Conservation (phyloP, 2,113 vertebrate species). For the Gnathonemus echidnorhynchus region DNA sequence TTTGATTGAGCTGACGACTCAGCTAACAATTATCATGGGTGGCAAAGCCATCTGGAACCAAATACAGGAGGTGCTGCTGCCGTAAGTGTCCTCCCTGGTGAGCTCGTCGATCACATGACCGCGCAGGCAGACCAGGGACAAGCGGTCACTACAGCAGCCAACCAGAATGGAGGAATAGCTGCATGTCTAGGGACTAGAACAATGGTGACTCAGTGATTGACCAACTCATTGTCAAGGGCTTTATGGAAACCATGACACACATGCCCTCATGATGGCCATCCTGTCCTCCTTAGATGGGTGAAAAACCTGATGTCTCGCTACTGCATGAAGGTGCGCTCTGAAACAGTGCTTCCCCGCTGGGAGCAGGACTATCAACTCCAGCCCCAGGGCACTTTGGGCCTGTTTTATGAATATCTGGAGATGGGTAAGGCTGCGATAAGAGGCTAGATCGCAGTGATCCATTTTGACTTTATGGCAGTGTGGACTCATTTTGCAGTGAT, state of each 20-base stretch:
- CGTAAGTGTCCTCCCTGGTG: constrained; percentile 63
- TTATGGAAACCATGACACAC: not conserved
- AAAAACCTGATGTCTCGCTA: constrained; percentile 78
- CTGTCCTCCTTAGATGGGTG: constrained; percentile 65
- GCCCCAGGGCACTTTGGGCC: constrained; percentile 68
- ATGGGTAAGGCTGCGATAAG: constrained; percentile 72
- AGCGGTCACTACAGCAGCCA: not conserved
- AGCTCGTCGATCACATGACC: not conserved
- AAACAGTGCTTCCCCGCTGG: constrained; percentile 74
- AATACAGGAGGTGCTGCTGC: constrained; percentile 84
- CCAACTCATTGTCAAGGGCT: not conserved
- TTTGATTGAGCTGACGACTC: constrained; percentile 84
- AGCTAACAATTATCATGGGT: constrained; percentile 85
- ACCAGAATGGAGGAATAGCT: not conserved
- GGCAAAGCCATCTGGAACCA: constrained; percentile 95
- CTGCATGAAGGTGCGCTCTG: constrained; percentile 46
- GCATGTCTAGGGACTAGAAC: not conserved
- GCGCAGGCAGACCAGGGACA: not conserved
- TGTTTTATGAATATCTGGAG: constrained; percentile 91
- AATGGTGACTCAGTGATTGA: not conserved
- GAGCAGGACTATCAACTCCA: constrained; percentile 86
- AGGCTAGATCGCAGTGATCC: not conserved
- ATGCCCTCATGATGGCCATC: not conserved
- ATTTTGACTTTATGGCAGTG: not conserved
- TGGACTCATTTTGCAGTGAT: not conserved